A percentile compares a stretch with the other conserved stretches of the same genome.
These are phyloP conservation scores for Ceraclea dissimilis DNA, from an alignment of 2,888 invertebrate species.

Conservation along the genomic window DNA sequence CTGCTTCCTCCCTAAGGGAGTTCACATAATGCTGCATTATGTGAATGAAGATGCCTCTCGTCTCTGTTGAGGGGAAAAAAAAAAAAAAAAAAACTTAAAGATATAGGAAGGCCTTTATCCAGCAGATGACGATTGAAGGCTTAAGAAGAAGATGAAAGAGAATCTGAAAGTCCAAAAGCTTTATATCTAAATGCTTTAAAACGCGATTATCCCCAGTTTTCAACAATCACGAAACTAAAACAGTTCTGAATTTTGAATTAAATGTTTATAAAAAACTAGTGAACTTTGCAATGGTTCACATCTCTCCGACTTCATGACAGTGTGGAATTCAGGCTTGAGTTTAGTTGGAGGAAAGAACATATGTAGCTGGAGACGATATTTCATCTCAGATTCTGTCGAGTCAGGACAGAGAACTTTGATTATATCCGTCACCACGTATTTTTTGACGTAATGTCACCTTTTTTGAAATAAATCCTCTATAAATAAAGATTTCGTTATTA, in stretches of 20 bases:
- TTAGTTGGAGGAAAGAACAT: constrained; percentile 12
- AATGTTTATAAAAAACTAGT: no score
- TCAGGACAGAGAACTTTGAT: constrained; percentile 24
- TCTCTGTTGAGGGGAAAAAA: no score
- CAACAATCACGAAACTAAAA: no score
- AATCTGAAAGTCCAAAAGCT: neutral
- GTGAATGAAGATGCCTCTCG: no score
- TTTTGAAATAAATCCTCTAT: constrained; percentile 12
- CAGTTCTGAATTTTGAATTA: no score
- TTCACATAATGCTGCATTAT: no score
- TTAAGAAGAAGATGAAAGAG: neutral
- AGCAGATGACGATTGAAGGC: neutral
- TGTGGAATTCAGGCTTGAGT: neutral
- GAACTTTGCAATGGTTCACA: neutral
- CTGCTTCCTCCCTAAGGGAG: no score
- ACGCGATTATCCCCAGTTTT: no score
- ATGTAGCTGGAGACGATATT: constrained; percentile 20
- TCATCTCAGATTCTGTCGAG: constrained; percentile 22
- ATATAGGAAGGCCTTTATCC: neutral
- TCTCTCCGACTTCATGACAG: neutral
- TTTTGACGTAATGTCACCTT: constrained; percentile 8
- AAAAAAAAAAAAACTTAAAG: no score
- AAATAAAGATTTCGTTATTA: neutral
- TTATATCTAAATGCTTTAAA: no score
- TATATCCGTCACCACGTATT: constrained; percentile 10